Conservation (phyloP, 2,797 vertebrate species). For the Poeciliopsis paucimaculata region DNA sequence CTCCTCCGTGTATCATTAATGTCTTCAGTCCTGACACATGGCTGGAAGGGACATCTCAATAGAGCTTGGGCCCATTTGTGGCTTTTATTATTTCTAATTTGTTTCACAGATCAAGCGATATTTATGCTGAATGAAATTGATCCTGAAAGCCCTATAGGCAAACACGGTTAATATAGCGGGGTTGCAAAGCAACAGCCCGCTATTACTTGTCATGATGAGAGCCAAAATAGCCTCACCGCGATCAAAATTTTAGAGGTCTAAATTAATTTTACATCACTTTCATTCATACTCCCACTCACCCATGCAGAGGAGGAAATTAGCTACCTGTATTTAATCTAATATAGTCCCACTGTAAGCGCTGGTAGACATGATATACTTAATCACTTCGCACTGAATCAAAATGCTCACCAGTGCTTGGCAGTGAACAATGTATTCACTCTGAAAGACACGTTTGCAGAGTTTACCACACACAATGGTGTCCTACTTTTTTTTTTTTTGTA, state of each 20-base stretch:
- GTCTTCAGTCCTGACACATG: conserved; percentile 85
- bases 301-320: conserved; percentile 82
- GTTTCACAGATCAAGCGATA: conserved; percentile 81
- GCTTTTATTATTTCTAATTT: conserved; percentile 83
- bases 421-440: conserved; percentile 65
- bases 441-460: conserved; percentile 54
- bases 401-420: conserved; percentile 59
- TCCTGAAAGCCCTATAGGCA: conserved; percentile 77
- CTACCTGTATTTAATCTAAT: conserved; percentile 83
- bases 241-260: conserved; percentile 82
- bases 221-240: conserved; percentile 80
- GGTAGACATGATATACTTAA: conserved; percentile 82
- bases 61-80: conserved; percentile 71
- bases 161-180: conserved; percentile 64
- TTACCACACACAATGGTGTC: conserved; percentile 25
- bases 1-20: conserved; percentile 93
- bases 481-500: conserved; percentile 7
- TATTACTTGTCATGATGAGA: conserved; percentile 78
- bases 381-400: conserved; percentile 76
- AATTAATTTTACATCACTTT: conserved; percentile 82
- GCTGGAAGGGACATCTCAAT: conserved; percentile 87
- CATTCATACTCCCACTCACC: conserved; percentile 79
- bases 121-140: conserved; percentile 82
- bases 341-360: conserved; percentile 79
- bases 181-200: conserved; percentile 74